phyloP scores from a whole-genome alignment of 2,797 vertebrate species.

The Microctenopoma steveboyesi region DNA sequence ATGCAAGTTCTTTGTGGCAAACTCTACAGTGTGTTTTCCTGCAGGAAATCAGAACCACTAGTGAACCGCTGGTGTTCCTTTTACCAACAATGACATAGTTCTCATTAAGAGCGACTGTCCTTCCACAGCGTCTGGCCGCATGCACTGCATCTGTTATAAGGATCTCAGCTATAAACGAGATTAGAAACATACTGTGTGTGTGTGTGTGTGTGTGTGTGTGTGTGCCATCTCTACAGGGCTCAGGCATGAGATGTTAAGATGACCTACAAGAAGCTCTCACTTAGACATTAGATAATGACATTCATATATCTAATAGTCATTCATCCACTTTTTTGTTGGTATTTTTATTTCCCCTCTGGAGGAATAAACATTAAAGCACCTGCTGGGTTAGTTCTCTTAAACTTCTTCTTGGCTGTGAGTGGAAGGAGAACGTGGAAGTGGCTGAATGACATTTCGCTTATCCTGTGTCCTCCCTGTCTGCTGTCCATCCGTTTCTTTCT shows the following conservation, averaged over 20 bases:
- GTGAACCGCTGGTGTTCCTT: too few relatives aligned
- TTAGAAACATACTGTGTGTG: too few relatives aligned
- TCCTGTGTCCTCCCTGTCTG: neutral
- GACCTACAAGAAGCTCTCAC: neutral
- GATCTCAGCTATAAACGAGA: too few relatives aligned
- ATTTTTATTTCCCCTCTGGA: conserved; percentile 16
- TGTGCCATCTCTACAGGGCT: too few relatives aligned
- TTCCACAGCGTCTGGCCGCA: too few relatives aligned
- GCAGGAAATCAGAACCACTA: too few relatives aligned
- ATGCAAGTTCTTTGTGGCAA: too few relatives aligned
- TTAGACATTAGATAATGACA: neutral
- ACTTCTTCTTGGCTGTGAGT: conserved; percentile 34
- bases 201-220: too few relatives aligned
- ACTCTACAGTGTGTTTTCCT: too few relatives aligned
- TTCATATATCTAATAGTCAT: conserved; percentile 4
- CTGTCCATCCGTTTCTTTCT: neutral
- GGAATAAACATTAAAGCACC: conserved; percentile 8
- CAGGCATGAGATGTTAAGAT: neutral
- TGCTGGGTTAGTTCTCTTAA: conserved; percentile 48
- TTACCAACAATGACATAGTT: too few relatives aligned
- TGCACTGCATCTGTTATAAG: too few relatives aligned
- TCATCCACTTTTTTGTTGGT: neutral
- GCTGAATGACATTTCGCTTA: conserved; percentile 35
- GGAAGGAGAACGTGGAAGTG: conserved; percentile 52
- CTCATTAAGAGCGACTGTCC: too few relatives aligned